Base-by-base conservation (phyloP, 2,888 invertebrate genomes). In the Bombylius major region DNA sequence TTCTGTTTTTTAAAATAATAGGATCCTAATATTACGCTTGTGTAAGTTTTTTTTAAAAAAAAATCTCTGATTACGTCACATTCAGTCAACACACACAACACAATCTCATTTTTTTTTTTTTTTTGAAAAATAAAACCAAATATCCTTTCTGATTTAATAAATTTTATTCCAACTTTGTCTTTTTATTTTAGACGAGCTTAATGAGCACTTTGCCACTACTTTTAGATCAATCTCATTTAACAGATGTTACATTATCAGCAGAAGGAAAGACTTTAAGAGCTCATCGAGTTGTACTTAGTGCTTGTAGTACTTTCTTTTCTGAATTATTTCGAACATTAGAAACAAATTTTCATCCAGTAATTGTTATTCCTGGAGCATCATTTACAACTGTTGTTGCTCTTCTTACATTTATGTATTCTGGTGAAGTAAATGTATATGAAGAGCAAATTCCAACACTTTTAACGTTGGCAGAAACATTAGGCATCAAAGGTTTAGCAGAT, bases 291-390 rank as follows among this genome's bases (percentile, higher is more conserved):
- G 87, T 93, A 53, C 77, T 93, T 56, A 92, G 92, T 34, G 89
- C 91, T 61, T 92, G 93, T 76, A 92, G 92, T 74, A 85, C 86
- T 63, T 93, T 93, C 76, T 93, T 93, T 73, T 84, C 89, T 65
- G 89, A 90, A 67, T 77, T 92, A 60, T 91, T 92, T 76, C 71
- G 72, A n/a, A 70, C 73, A 0, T 65, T 73, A 60, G 71, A 73
- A 60, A 66, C 69, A 45, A 66, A 69, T 54, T 70, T 67, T 65
- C 75, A 75, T 64, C 73, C 73, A 53, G 71, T 75, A 32, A 72
- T 72, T 70, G 61, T 74, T 23, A 70, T 76, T 65, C 72, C 73
- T 4, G 73, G 72, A 7, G 71, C 74, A 51, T 69, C 72, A 14
- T 73, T 74, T 58, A 66, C 65, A n/a, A 70, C 74, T 48, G 69